Base-by-base conservation (phyloP, 2,888 invertebrate genomes). In the Heteromurus nitidus region DNA sequence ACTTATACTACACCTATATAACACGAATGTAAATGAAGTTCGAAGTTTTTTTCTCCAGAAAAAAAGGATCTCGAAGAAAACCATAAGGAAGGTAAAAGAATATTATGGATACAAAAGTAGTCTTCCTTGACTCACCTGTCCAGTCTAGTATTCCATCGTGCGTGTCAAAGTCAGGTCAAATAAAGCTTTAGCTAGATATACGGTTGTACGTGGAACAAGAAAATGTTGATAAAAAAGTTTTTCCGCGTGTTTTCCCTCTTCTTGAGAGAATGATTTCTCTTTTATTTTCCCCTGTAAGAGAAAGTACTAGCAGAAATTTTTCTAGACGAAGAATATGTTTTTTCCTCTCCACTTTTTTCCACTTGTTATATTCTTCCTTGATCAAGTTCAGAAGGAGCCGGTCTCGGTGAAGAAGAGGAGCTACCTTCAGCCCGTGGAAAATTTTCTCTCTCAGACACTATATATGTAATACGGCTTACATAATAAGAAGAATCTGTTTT, bases 131-230 rank as follows among this genome's bases (percentile, higher is more conserved):
- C 62, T 70, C 53, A 70, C 64, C 77, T 70, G 70, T 70, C 77
- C 70, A 36, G 69, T 13, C 24, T 76, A n/a, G 70, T 70, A 79
- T 65, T 22, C 64, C 18, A 42, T 20, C 42, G 70, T 79, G 77
- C 64, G 69, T 79, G 77, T 79, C 70, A 79, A 79, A 79, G 77
- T 79, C 77, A 79, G 64, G 53, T 79, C 77, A 64, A 68, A 79
- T 70, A 79, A 79, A 70, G 26, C 44, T 67, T 50, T 31, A 47
- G 26, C 64, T 9, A 53, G 13, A 36, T 53, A 22, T 36, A 53
- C n/a, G n/a, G n/a, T n/a, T n/a, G 5, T 20, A 31, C 22, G 31
- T 18, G 18, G 2, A 62, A 30, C 7, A 3, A 47, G 47, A 62
- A 28, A 62, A 47, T 18, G 62, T 36, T n/a, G 28, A n/a, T n/a